Evolutionary conservation across 2,888 invertebrate genomes (phyloP).

Genomic region (Standfussiana lucernea): DNA sequence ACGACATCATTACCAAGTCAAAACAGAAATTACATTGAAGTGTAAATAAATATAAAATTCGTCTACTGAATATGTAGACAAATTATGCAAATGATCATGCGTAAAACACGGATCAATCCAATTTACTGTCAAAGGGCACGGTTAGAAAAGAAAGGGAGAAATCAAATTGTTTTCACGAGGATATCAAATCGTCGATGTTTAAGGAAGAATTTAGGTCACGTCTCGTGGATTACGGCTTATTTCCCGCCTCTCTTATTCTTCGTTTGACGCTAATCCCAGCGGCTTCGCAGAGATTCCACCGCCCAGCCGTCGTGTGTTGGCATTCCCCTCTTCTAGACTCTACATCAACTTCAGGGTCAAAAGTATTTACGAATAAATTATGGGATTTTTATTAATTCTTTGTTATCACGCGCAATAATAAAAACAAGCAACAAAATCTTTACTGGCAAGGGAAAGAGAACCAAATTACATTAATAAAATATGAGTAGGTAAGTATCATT

Average conservation of each 20-base stretch:
- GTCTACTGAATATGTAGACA: conserved; percentile 55
- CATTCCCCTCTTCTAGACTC: conserved; percentile 66
- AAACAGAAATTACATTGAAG: conserved; percentile 31
- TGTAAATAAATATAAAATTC: conserved; percentile 54
- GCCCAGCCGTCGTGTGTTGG: conserved; percentile 72
- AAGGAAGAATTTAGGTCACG: conserved; percentile 89
- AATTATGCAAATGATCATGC: conserved; percentile 74
- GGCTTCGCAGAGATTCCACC: conserved; percentile 85
- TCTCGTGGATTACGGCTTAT: conserved; percentile 89
- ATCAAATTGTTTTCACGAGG: conserved; percentile 88
- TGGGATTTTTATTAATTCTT: conserved; percentile 38
- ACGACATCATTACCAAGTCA: conserved; percentile 21
- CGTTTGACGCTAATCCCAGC: conserved; percentile 89
- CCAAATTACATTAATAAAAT: conserved; percentile 19
- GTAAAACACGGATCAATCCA: conserved; percentile 78
- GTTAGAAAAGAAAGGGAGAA: conserved; percentile 81
- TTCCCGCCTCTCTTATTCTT: conserved; percentile 89
- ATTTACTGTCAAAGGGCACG: conserved; percentile 79
- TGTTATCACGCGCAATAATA: conserved; percentile 32
- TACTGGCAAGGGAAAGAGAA: not conserved
- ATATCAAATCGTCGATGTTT: conserved; percentile 89
- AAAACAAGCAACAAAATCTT: conserved; percentile 25
- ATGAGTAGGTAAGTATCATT: conserved; percentile 8
- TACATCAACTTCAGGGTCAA: conserved; percentile 79
- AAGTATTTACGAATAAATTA: conserved; percentile 69